Conservation (phyloP, 2,797 vertebrate genomes). For the Microhierax caerulescens region DNA sequence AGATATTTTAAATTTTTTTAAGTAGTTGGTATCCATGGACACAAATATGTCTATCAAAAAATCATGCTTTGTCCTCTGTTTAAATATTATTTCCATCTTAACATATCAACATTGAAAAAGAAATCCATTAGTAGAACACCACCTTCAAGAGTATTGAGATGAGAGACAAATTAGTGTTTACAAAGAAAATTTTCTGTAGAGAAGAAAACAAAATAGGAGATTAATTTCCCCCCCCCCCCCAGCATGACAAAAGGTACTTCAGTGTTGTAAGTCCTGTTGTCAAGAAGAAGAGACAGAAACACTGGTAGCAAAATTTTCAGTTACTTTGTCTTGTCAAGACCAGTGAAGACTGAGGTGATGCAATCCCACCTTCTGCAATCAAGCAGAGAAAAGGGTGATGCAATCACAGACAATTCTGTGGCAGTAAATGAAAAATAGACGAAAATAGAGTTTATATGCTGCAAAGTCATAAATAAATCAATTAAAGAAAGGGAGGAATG, state of each 20-base stretch:
- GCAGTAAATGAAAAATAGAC: neutral
- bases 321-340: neutral
- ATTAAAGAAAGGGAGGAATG: neutral
- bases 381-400: neutral
- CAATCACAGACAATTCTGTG: neutral
- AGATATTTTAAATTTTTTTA: neutral
- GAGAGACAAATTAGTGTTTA: neutral
- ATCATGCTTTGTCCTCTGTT: neutral
- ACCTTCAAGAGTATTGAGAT: neutral
- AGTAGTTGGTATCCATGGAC: neutral
- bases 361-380: no score
- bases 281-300: neutral
- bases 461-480: neutral
- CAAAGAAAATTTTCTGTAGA: neutral
- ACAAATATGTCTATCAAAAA: neutral
- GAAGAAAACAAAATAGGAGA: neutral
- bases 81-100: neutral
- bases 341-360: neutral
- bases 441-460: neutral
- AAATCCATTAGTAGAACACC: neutral
- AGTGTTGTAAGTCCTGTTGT: neutral
- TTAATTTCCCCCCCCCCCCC: no score
- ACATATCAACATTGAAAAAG: neutral
- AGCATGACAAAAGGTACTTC: neutral
- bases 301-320: neutral